These are phyloP conservation scores for Dioctria linearis DNA, from an alignment of 2,888 invertebrate species.

Conservation along the genomic window DNA sequence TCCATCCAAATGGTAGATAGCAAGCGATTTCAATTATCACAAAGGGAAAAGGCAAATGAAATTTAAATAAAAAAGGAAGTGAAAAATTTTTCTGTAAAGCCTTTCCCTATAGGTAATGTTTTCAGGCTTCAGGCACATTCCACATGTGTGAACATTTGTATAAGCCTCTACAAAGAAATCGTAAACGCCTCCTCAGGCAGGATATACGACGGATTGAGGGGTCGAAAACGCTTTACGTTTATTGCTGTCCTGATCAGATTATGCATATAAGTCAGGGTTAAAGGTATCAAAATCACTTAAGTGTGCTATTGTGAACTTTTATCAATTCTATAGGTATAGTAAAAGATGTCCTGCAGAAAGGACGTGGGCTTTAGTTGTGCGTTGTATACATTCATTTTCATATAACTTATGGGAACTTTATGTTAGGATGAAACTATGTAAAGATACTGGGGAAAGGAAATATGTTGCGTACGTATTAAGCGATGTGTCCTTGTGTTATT, in stretches of 20 bases:
- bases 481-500: too few relatives aligned
- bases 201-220: slow-evolving; percentile 19
- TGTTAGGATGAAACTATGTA: too few relatives aligned
- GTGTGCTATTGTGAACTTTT: slow-evolving; percentile 44
- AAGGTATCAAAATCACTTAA: slow-evolving; percentile 46
- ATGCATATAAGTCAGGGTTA: slow-evolving; percentile 46
- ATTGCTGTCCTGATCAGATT: slow-evolving; percentile 39
- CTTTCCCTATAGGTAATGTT: not conserved
- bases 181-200: slow-evolving; percentile 2
- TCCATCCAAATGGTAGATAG: slow-evolving; percentile 2
- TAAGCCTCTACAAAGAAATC: slow-evolving; percentile 16
- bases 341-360: not conserved
- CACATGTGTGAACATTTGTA: slow-evolving; percentile 38
- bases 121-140: slow-evolving; percentile 24
- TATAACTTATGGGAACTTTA: too few relatives aligned
- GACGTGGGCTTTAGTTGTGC: too few relatives aligned
- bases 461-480: too few relatives aligned
- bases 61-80: slow-evolving; percentile 25
- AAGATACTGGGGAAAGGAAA: too few relatives aligned
- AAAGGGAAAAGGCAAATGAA: slow-evolving; percentile 14
- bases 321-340: slow-evolving; percentile 1
- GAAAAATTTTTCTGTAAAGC: slow-evolving; percentile 1
- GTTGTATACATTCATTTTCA: too few relatives aligned
- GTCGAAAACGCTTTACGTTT: slow-evolving; percentile 42
- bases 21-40: slow-evolving; percentile 39